These are phyloP conservation scores for Simalia tracyae DNA, from an alignment of 2,797 vertebrate species.

Conservation along the genomic window DNA sequence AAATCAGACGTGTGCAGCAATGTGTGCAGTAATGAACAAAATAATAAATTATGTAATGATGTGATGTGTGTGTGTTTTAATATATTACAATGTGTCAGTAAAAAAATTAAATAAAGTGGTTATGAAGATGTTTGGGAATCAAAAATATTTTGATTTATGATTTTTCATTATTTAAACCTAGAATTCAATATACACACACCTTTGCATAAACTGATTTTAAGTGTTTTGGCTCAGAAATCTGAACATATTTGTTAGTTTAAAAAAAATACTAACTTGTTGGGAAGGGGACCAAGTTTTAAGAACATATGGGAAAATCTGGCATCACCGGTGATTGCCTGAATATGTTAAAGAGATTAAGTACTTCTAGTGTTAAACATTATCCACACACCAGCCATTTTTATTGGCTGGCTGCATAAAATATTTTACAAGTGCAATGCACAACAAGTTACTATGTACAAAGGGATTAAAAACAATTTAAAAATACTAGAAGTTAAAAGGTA, in stretches of 20 bases:
- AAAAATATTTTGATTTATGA: constrained; percentile 57
- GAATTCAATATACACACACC: constrained; percentile 53
- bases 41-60: constrained; percentile 6
- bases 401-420: constrained; percentile 75
- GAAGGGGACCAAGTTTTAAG: constrained; percentile 52
- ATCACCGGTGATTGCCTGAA: constrained; percentile 68
- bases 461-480: constrained; percentile 68
- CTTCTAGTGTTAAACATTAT: constrained; percentile 79
- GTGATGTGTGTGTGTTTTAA: constrained; percentile 47
- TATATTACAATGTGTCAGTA: constrained; percentile 42
- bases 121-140: constrained; percentile 11
- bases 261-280: constrained; percentile 29
- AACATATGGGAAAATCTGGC: constrained; percentile 69
- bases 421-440: constrained; percentile 77
- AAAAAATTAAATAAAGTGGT: constrained; percentile 71
- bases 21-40: not conserved
- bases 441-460: constrained; percentile 78
- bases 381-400: constrained; percentile 76
- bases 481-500: constrained; percentile 63
- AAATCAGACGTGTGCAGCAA: not conserved
- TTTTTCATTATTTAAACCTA: constrained; percentile 67
- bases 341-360: constrained; percentile 74
- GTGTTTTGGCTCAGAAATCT: constrained; percentile 62
- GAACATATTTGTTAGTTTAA: constrained; percentile 64
- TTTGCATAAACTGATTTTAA: constrained; percentile 47